A percentile compares a stretch with the other conserved stretches of the same genome.
Evolutionary conservation across 2,888 invertebrate species (phyloP).

Genomic region (Carcina quercana): DNA sequence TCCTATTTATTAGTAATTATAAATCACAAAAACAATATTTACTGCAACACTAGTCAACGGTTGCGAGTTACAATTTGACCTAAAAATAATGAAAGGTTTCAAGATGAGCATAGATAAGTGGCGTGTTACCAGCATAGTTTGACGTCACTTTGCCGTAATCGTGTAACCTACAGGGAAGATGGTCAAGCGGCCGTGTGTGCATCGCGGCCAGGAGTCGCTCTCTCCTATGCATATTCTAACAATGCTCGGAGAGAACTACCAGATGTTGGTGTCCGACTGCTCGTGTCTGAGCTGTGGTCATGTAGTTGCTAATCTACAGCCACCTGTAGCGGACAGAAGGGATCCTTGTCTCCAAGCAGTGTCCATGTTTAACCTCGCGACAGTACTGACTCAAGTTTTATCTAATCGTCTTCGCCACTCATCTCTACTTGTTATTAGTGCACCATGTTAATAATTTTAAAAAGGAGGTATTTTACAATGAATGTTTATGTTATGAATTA

Average conservation of each 20-base stretch:
- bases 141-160: too few species aligned
- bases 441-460: slow-evolving; percentile 65
- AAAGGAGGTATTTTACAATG: slow-evolving; percentile 58
- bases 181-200: too few species aligned
- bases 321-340: slow-evolving; percentile 34
- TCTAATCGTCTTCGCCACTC: slow-evolving; percentile 34
- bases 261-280: too few species aligned
- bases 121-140: too few species aligned
- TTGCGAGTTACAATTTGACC: slow-evolving; percentile 8
- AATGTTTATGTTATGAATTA: slow-evolving; percentile 70
- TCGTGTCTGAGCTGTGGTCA: too few species aligned
- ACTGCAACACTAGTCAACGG: slow-evolving; percentile 16
- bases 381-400: slow-evolving; percentile 31
- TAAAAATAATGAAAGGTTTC: slow-evolving; percentile 7
- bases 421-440: slow-evolving; percentile 68
- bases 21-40: too few species aligned
- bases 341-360: slow-evolving; percentile 44
- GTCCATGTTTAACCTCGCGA: slow-evolving; percentile 30
- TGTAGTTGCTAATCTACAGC: slow-evolving; percentile 20
- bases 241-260: too few species aligned
- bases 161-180: too few species aligned
- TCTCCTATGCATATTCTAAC: too few species aligned
- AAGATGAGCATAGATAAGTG: too few species aligned
- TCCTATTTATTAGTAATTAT: slow-evolving; percentile 52
- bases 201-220: too few species aligned